Evolutionary conservation across 2,113 vertebrate species (phyloP).

Genomic region (Glaucidium brasilianum): DNA sequence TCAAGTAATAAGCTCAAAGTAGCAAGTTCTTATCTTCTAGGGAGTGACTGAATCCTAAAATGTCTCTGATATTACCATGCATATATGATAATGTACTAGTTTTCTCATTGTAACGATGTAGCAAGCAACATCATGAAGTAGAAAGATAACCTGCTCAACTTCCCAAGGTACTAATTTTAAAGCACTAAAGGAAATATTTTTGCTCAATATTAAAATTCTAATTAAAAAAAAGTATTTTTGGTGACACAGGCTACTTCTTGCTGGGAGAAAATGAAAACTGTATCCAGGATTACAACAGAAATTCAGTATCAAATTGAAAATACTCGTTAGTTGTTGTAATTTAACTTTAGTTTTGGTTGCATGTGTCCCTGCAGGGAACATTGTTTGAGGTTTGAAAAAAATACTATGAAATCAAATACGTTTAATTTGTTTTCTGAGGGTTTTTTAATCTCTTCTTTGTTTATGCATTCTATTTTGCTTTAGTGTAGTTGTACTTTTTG

Average conservation of each 20-base stretch:
- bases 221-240: background rate
- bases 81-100: background rate
- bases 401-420: background rate
- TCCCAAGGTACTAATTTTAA: background rate
- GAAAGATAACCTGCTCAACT: background rate
- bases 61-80: background rate
- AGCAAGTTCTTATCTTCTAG: background rate
- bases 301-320: background rate
- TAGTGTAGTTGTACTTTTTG: background rate
- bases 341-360: background rate
- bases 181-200: background rate
- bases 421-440: background rate
- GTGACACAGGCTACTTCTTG: background rate
- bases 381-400: background rate
- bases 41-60: background rate
- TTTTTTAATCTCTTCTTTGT: background rate
- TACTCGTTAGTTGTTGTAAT: background rate
- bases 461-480: background rate
- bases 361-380: background rate
- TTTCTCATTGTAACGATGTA: background rate
- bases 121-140: background rate
- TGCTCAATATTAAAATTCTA: background rate
- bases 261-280: background rate
- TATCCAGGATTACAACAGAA: background rate
- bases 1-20: background rate